These are phyloP conservation scores for Rousettus leschenaultii DNA, from an alignment of 2,113 vertebrate genomes.

Conservation along the genomic window DNA sequence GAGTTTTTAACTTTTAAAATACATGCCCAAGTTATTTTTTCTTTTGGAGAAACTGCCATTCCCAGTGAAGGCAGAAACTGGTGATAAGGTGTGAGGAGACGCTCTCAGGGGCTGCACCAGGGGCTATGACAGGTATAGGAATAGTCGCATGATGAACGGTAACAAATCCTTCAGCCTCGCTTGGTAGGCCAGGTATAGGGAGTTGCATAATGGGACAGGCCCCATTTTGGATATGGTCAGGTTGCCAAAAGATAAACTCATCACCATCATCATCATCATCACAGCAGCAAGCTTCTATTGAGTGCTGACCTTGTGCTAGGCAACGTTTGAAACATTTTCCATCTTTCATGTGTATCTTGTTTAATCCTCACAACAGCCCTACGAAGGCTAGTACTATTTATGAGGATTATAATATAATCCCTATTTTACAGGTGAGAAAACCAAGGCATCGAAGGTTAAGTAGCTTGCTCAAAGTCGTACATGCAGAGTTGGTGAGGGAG, in stretches of 20 bases:
- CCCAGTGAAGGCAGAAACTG: not conserved
- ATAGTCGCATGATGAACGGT: rapidly evolving
- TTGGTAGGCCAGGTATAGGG: not conserved
- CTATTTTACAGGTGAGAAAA: not conserved
- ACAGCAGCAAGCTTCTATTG: not conserved
- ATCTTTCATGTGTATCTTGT: not conserved
- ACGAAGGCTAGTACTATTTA: rapidly evolving
- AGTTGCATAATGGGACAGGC: rapidly evolving
- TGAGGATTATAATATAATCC: not conserved
- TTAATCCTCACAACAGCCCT: not conserved
- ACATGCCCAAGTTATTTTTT: not conserved
- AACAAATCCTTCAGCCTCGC: not conserved
- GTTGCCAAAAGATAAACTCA: not conserved
- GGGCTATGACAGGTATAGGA: rapidly evolving
- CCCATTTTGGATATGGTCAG: not conserved
- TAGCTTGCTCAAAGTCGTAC: not conserved
- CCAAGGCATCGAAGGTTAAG: not conserved
- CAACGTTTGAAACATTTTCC: not conserved
- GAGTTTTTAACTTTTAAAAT: not conserved
- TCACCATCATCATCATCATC: not conserved
- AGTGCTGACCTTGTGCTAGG: not conserved
- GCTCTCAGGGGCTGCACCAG: not conserved
- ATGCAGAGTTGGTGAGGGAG: not conserved
- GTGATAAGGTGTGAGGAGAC: not conserved
- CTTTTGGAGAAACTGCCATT: not conserved